phyloP scores from a whole-genome alignment of 2,888 invertebrate genomes.

The Amphimallon solstitiale region DNA sequence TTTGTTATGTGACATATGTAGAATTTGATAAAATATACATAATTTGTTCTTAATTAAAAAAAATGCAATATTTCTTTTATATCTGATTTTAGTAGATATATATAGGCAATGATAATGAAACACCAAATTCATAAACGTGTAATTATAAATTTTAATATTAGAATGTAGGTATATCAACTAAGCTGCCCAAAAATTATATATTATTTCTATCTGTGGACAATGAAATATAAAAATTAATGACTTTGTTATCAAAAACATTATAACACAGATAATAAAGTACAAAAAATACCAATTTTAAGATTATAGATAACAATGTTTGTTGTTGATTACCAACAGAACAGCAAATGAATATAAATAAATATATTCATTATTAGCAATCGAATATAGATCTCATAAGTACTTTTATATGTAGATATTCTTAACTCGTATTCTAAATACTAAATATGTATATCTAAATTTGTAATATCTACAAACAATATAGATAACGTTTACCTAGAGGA shows the following conservation, averaged over 20 bases:
- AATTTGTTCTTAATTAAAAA: too few species aligned
- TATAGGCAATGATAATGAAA: too few species aligned
- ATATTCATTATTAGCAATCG: conserved; percentile 19
- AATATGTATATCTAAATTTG: too few species aligned
- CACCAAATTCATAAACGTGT: neutral
- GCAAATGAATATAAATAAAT: conserved; percentile 27
- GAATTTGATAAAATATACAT: too few species aligned
- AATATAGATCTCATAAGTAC: neutral
- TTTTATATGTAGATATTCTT: neutral
- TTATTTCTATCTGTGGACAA: neutral
- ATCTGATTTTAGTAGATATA: too few species aligned
- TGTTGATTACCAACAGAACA: conserved; percentile 16
- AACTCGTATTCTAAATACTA: too few species aligned
- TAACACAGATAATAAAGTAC: conserved; percentile 22
- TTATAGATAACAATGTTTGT: conserved; percentile 24
- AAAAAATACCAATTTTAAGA: conserved; percentile 29
- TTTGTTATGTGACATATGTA: too few species aligned
- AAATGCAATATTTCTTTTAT: too few species aligned
- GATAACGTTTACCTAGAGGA: too few species aligned
- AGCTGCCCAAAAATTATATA: neutral
- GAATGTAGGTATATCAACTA: neutral
- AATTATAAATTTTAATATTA: neutral
- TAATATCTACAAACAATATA: too few species aligned
- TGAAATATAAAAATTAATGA: conserved; percentile 18
- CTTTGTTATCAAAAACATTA: conserved; percentile 19